These are phyloP conservation scores for Papilio polytes DNA, from an alignment of 1,140 invertebrate genomes.

Conservation along the genomic window DNA sequence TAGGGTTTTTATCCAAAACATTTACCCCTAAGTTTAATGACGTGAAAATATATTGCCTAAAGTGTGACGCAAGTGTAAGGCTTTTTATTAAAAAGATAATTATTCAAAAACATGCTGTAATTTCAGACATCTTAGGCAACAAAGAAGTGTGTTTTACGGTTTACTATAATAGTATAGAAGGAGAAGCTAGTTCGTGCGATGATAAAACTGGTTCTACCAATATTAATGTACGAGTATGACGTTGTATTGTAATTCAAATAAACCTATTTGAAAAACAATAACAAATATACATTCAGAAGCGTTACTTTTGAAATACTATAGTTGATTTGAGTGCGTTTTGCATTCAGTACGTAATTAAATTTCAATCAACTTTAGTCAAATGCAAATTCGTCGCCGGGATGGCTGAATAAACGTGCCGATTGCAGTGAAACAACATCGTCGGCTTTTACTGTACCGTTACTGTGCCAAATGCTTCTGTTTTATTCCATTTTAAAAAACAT, in stretches of 20 bases:
- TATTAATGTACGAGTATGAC: too few species aligned
- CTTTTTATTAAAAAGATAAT: too few species aligned
- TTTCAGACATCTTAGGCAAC: too few species aligned
- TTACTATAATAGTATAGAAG: too few species aligned
- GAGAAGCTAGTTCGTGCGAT: too few species aligned
- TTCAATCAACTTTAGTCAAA: conserved; percentile 23
- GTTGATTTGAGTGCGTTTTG: not conserved
- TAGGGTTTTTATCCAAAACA: too few species aligned
- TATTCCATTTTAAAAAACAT: not conserved
- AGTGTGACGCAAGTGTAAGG: too few species aligned
- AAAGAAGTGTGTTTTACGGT: too few species aligned
- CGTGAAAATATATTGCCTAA: too few species aligned
- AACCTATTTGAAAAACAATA: not conserved
- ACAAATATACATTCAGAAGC: not conserved
- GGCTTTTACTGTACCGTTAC: not conserved
- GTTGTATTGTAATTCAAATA: not conserved
- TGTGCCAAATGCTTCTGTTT: conserved; percentile 1
- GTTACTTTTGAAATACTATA: not conserved
- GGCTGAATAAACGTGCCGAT: conserved; percentile 21
- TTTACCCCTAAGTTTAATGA: too few species aligned
- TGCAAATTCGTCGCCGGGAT: conserved; percentile 4
- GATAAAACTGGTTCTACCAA: too few species aligned
- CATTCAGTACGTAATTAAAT: conserved; percentile 21
- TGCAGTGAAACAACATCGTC: conserved; percentile 13
- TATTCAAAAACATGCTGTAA: too few species aligned